phyloP scores from a whole-genome alignment of 92 coral and sea anemone genomes.

The Ricordea florida region DNA sequence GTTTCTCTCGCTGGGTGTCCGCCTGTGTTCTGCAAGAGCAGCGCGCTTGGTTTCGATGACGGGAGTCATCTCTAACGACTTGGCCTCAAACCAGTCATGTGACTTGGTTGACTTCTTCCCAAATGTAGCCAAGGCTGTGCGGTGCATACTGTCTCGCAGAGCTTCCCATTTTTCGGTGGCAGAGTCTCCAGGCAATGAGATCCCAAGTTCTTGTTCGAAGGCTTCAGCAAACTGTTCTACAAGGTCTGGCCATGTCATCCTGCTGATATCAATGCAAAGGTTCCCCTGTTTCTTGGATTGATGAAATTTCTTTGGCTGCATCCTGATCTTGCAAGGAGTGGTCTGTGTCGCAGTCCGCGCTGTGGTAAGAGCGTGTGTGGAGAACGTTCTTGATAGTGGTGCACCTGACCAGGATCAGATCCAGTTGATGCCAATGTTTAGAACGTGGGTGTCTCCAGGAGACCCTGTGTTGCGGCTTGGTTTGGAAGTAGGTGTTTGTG shows the following conservation, averaged over 20 bases:
- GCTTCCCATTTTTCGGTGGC: not conserved
- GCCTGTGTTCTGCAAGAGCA: too few species aligned
- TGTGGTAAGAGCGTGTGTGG: slow-evolving; percentile 14
- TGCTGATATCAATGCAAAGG: not conserved
- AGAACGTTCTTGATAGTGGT: slow-evolving; percentile 4
- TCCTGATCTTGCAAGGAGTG: not conserved
- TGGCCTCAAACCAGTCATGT: slow-evolving; percentile 21
- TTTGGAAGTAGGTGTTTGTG: too few species aligned
- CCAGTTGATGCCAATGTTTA: slow-evolving; percentile 12
- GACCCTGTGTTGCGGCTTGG: too few species aligned
- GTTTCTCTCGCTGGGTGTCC: not conserved
- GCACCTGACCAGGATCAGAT: slow-evolving; percentile 3
- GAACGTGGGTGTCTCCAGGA: too few species aligned
- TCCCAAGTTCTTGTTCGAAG: not conserved
- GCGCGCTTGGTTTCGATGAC: not conserved
- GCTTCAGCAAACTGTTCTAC: not conserved
- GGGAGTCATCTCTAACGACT: slow-evolving; percentile 10
- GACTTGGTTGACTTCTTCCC: too few species aligned
- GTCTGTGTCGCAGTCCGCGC: slow-evolving; percentile 43
- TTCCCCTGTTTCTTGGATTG: not conserved
- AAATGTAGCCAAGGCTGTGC: slow-evolving; percentile 30
- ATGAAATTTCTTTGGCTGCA: slow-evolving; percentile 17
- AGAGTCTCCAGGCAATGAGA: not conserved
- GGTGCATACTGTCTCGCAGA: not conserved
- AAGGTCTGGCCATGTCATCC: not conserved